Conservation (phyloP, 2,888 invertebrate genomes). For the Cynaeus angustus region DNA sequence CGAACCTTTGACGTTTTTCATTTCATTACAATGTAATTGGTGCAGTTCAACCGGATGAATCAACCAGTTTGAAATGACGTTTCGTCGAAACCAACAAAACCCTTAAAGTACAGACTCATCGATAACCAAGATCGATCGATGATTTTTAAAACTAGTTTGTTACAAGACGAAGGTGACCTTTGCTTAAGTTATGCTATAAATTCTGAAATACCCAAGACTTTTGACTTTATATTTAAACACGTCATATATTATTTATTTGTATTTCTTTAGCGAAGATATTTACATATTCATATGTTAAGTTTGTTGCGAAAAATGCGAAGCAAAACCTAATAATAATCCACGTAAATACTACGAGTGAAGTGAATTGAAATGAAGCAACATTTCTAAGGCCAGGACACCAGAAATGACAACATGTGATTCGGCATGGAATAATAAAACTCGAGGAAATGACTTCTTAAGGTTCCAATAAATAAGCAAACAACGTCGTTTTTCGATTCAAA, state of each 20-base stretch:
- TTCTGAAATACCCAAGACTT: too few relatives aligned
- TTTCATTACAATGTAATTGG: too few relatives aligned
- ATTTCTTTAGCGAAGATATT: too few relatives aligned
- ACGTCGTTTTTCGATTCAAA: too few relatives aligned
- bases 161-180: conserved; percentile 12
- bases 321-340: too few relatives aligned
- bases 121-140: conserved; percentile 22
- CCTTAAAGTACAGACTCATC: conserved; percentile 5
- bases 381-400: background rate
- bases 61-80: conserved; percentile 1
- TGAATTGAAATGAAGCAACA: background rate
- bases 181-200: background rate
- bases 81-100: conserved; percentile 1
- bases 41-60: conserved; percentile 11
- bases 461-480: background rate
- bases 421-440: background rate
- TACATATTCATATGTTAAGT: too few relatives aligned
- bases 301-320: too few relatives aligned
- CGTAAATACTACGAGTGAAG: too few relatives aligned
- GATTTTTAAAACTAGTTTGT: conserved; percentile 8
- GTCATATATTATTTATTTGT: too few relatives aligned
- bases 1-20: too few relatives aligned
- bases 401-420: background rate
- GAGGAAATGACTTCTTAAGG: background rate
- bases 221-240: too few relatives aligned